Conservation (phyloP, 2,888 invertebrate species). For the Philhelius pedissequus region DNA sequence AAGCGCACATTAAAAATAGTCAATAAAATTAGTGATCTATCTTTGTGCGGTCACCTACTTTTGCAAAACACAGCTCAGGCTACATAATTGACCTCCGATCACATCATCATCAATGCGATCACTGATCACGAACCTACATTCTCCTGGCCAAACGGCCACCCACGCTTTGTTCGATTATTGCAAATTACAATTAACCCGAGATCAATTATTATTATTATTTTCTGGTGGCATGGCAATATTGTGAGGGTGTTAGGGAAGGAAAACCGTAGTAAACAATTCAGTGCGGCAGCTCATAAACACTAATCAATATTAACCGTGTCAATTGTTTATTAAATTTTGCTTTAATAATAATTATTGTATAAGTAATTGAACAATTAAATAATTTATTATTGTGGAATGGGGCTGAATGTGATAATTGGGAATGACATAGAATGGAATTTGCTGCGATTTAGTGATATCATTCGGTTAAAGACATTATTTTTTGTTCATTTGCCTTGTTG, state of each 20-base stretch:
- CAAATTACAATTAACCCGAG: conserved; percentile 65
- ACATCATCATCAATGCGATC: neutral
- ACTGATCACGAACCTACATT: conserved; percentile 26
- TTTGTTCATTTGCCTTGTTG: no score
- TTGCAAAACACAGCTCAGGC: neutral
- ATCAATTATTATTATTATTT: conserved; percentile 40
- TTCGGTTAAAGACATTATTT: neutral
- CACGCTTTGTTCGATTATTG: conserved; percentile 36
- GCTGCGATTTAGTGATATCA: conserved; percentile 9
- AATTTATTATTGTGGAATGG: neutral
- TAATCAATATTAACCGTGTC: conserved; percentile 53
- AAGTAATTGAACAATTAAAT: conserved; percentile 53
- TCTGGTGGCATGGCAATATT: neutral
- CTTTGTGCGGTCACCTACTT: conserved; percentile 61
- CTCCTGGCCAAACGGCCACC: conserved; percentile 33
- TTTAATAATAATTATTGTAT: conserved; percentile 34
- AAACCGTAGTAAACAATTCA: neutral
- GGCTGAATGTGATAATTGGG: conserved; percentile 28
- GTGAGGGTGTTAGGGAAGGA: neutral
- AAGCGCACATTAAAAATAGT: conserved; percentile 22
- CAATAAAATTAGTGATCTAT: conserved; percentile 31
- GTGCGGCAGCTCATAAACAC: neutral
- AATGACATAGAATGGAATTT: neutral
- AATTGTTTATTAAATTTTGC: conserved; percentile 43
- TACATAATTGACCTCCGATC: neutral